Evolutionary conservation across 2,113 vertebrate genomes (phyloP).

Genomic region (Suricata suricatta): DNA sequence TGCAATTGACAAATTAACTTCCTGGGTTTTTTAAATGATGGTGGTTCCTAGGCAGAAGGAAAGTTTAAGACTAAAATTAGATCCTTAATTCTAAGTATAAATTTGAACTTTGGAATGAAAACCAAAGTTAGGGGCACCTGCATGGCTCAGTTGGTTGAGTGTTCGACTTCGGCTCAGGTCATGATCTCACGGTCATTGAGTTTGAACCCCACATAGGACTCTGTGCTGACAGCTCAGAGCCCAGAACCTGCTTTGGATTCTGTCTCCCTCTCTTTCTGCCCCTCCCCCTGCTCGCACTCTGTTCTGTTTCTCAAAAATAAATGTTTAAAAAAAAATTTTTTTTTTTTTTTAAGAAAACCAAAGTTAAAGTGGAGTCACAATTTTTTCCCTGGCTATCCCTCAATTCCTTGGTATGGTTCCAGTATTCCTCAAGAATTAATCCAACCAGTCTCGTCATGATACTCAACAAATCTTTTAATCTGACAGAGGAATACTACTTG

Average conservation of each 20-base stretch:
- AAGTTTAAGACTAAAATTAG: conserved; percentile 38
- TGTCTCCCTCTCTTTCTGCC: no score
- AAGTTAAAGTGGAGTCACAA: not conserved
- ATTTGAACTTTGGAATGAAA: not conserved
- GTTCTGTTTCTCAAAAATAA: no score
- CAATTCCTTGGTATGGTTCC: not conserved
- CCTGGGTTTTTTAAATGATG: not conserved
- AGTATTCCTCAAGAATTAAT: conserved; percentile 31
- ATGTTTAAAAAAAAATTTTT: no score
- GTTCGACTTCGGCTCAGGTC: no score
- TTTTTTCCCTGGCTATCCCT: not conserved
- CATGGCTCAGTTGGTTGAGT: no score
- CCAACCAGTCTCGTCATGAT: not conserved
- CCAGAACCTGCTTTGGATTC: no score
- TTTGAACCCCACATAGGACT: no score
- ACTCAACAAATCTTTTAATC: not conserved
- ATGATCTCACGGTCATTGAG: no score
- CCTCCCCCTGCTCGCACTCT: no score
- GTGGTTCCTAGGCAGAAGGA: not conserved
- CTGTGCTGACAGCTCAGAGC: no score
- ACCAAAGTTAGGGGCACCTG: not conserved
- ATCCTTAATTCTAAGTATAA: conserved; percentile 41
- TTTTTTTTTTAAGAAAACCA: not conserved
- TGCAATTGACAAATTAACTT: not conserved
- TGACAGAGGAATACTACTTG: not conserved